Conservation (phyloP, 2,888 invertebrate species). For the Clepsis dumicolana region DNA sequence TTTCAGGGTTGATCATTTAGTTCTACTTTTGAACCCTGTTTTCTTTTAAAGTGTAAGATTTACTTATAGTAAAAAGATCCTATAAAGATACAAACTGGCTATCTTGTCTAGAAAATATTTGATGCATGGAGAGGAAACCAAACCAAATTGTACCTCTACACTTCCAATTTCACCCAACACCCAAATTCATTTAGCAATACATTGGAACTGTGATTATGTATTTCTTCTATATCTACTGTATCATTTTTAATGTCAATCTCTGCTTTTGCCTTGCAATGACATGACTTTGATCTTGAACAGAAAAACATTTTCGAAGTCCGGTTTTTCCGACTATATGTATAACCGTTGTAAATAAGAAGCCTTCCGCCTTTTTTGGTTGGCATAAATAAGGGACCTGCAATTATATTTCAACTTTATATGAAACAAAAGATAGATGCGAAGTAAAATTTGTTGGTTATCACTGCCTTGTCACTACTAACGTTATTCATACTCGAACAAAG, state of each 20-base stretch:
- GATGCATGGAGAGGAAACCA: too few species aligned
- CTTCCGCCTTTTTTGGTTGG: neutral
- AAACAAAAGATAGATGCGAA: neutral
- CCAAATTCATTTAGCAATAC: neutral
- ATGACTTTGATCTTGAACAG: neutral
- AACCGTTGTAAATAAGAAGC: neutral
- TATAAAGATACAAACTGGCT: too few species aligned
- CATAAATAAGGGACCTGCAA: neutral
- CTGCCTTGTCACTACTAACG: neutral
- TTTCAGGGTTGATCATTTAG: too few species aligned
- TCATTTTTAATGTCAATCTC: neutral
- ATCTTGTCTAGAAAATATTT: neutral
- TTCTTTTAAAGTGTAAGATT: too few species aligned
- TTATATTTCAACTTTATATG: neutral
- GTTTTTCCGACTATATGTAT: neutral
- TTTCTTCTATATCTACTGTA: conserved; percentile 10
- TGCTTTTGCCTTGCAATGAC: neutral
- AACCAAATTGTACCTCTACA: neutral
- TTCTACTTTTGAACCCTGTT: too few species aligned
- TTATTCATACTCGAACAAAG: too few species aligned
- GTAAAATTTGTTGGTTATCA: neutral
- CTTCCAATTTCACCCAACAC: neutral
- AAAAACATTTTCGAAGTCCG: neutral
- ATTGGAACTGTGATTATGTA: neutral
- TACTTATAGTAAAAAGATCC: too few species aligned